Percentiles rank a stretch among this genome's conserved stretches.
Conservation (phyloP, 2,797 vertebrate genomes). For the Sarcophilus harrisii region DNA sequence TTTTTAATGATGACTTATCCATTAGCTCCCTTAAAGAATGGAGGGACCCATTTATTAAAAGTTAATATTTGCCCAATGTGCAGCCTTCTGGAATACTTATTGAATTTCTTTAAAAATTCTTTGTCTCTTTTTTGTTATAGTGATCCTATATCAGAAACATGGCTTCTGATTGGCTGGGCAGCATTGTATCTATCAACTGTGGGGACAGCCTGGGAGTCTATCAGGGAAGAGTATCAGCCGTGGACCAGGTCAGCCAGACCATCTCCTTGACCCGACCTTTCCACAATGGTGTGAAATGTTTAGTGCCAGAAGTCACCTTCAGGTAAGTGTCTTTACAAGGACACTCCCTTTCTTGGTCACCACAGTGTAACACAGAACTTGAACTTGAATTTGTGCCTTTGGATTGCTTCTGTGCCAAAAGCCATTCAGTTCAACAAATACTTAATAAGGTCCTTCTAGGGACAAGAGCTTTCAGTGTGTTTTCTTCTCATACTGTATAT, state of each 20-base stretch:
- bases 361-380: neutral
- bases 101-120: slow-evolving; percentile 35
- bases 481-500: neutral
- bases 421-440: neutral
- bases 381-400: neutral
- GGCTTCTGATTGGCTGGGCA: slow-evolving; percentile 97
- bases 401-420: too few relatives aligned
- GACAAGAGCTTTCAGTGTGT: neutral
- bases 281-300: slow-evolving; percentile 97
- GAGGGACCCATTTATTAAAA: slow-evolving; percentile 28
- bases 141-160: slow-evolving; percentile 80
- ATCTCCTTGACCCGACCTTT: slow-evolving; percentile 96
- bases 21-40: slow-evolving; percentile 34
- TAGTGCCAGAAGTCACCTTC: slow-evolving; percentile 99
- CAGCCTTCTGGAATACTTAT: neutral
- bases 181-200: slow-evolving; percentile 97
- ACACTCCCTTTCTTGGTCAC: neutral
- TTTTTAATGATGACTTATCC: neutral
- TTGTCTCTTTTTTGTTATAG: slow-evolving; percentile 57
- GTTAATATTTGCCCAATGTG: slow-evolving; percentile 44
- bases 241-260: slow-evolving; percentile 96
- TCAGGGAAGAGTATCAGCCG: slow-evolving; percentile 95
- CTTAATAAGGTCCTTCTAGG: slow-evolving; percentile 3
- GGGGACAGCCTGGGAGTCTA: slow-evolving; percentile 96
- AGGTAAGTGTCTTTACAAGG: slow-evolving; percentile 86